phyloP scores from a whole-genome alignment of 2,797 vertebrate species.

The Pseudotriccus pelzelni region DNA sequence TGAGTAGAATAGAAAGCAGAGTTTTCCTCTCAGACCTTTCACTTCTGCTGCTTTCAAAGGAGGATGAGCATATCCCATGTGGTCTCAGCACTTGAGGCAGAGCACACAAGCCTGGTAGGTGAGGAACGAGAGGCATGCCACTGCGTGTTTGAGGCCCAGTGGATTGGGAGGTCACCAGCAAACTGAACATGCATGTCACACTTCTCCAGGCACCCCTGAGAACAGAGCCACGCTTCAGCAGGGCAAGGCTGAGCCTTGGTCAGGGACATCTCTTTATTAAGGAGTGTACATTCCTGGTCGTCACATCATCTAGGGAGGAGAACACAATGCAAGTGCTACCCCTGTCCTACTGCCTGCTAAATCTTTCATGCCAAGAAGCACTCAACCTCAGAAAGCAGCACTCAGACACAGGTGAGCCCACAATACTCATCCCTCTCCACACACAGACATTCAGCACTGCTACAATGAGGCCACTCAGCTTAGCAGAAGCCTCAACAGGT shows the following conservation, averaged over 20 bases:
- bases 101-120: background rate
- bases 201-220: background rate
- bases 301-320: background rate
- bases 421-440: background rate
- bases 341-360: background rate
- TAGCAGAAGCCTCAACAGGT: background rate
- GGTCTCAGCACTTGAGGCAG: background rate
- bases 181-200: accelerated
- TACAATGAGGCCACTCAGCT: accelerated
- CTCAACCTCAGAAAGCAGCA: background rate
- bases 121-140: background rate
- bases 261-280: background rate
- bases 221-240: background rate
- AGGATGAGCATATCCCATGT: background rate
- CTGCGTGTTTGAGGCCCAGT: accelerated
- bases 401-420: background rate
- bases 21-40: background rate
- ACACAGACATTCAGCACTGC: background rate
- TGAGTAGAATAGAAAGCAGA: background rate
- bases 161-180: background rate
- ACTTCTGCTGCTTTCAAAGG: background rate
- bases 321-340: background rate
- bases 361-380: conserved; percentile 18
- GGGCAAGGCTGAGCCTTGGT: background rate
- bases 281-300: background rate